Percentiles rank a stretch among this genome's conserved stretches.
Evolutionary conservation across 2,113 vertebrate species (phyloP).

Genomic region (Halichoerus grypus): DNA sequence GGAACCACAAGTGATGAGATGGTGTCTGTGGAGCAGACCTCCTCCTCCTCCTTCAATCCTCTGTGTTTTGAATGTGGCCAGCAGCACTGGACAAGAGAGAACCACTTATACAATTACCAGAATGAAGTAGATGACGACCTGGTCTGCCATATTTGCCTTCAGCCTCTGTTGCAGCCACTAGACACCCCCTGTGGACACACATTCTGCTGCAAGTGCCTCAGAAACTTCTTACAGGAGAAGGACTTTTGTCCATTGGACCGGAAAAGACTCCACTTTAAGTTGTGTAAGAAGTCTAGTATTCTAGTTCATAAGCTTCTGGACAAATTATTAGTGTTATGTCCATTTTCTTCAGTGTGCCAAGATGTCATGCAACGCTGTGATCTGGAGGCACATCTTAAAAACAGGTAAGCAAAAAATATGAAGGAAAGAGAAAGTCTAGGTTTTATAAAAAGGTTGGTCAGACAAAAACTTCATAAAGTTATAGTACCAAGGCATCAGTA

Average conservation of each 20-base stretch:
- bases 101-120: slow-evolving; percentile 98
- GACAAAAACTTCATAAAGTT: neutral
- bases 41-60: slow-evolving; percentile 90
- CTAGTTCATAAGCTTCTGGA: slow-evolving; percentile 98
- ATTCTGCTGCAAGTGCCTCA: slow-evolving; percentile 98
- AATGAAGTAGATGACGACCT: slow-evolving; percentile 98
- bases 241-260: slow-evolving; percentile 98
- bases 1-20: slow-evolving; percentile 93
- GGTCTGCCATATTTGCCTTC: slow-evolving; percentile 99
- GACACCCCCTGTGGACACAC: slow-evolving; percentile 99
- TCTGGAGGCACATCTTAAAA: slow-evolving; percentile 97
- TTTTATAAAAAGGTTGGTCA: neutral
- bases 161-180: slow-evolving; percentile 96
- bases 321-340: slow-evolving; percentile 96
- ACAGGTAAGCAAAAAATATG: slow-evolving; percentile 90
- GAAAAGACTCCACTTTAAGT: slow-evolving; percentile 95
- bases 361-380: slow-evolving; percentile 98
- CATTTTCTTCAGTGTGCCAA: slow-evolving; percentile 92
- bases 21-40: slow-evolving; percentile 89
- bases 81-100: slow-evolving; percentile 96
- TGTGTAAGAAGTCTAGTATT: slow-evolving; percentile 98
- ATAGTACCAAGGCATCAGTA: neutral
- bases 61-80: slow-evolving; percentile 97
- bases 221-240: slow-evolving; percentile 97
- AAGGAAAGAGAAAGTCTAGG: neutral